Evolutionary conservation across 2,113 vertebrate species (phyloP), one percentile per base, ranked within the genome.

Genomic region (Bostrychus sinensis): DNA sequence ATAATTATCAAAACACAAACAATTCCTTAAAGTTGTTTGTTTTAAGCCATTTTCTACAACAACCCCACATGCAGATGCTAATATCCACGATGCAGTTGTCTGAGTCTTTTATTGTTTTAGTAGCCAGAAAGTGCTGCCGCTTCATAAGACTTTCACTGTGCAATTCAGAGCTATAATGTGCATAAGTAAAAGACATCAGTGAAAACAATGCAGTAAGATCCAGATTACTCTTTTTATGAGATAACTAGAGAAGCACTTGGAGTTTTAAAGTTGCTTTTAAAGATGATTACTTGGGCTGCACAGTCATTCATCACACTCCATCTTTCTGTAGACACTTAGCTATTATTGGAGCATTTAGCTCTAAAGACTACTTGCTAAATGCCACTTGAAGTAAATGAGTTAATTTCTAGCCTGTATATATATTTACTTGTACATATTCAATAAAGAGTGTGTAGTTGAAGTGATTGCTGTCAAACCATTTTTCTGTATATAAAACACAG

Each of bases 1-100:
- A 75, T 84, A 75, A 70, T 70, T 30, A 62, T 64, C 43, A 7
- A 63, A 42, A 62, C 66, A 71, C 28, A 58, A 70, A 74, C 56
- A 69, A 55, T 25, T 25, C 46, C 50, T 77, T 55, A 42, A 2
- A 9, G 36, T 26, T 62, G 19, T 70, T 57, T 63, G 56, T 64
- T 43, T 56, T 51, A 38, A 48, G 7, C 23, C 14, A 1, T 30
- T 72, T 23, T 20, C 19, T 38, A 48, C 11, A 53, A 32, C 56
- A 42, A n/a, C n/a, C n/a, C n/a, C n/a, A n/a, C n/a, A n/a, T n/a
- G n/a, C 19, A 12, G 17, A 65, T 51, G 23, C 43, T 66, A 58
- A 50, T 22, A 48, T 43, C n/a, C 56, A 50, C 14, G 43, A 30
- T 1, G 25, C 46, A 14, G 12, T 37, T 14, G 5, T 2, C 1